Conservation (phyloP, 2,888 invertebrate species). For the Catotricha subobsoleta region DNA sequence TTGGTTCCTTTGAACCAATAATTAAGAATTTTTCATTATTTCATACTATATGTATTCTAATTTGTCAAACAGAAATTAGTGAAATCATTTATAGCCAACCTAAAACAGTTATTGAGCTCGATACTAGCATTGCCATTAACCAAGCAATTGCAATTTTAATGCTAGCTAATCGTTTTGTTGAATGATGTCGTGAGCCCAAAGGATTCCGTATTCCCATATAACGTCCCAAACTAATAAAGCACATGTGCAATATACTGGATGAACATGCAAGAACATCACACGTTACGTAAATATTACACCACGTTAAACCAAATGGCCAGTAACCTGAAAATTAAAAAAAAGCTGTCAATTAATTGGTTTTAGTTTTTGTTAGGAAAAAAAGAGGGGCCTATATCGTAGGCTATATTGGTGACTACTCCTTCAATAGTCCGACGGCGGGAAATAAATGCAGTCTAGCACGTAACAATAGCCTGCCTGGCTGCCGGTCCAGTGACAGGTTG, state of each 20-base stretch:
- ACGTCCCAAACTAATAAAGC: conserved; percentile 70
- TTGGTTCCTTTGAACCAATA: too few species aligned
- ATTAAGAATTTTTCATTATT: too few species aligned
- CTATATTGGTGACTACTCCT: too few species aligned
- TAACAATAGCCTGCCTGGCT: too few species aligned
- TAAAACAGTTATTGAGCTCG: conserved; percentile 66
- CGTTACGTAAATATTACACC: conserved; percentile 91
- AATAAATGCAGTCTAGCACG: too few species aligned
- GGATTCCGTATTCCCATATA: conserved; percentile 82
- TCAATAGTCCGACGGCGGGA: too few species aligned
- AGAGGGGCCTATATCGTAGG: too few species aligned
- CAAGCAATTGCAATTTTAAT: conserved; percentile 85
- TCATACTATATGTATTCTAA: too few species aligned
- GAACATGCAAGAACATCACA: conserved; percentile 91
- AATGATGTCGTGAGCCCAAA: conserved; percentile 64
- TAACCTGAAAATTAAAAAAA: conserved; percentile 45
- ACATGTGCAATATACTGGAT: conserved; percentile 89
- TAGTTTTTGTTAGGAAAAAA: too few species aligned
- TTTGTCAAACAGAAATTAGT: too few species aligned
- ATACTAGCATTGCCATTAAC: conserved; percentile 77
- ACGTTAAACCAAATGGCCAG: conserved; percentile 80
- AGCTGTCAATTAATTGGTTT: not conserved
- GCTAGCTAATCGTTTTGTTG: conserved; percentile 63
- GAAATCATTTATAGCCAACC: conserved; percentile 50
- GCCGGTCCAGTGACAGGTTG: too few species aligned